phyloP scores from a whole-genome alignment of 2,797 vertebrate species.

The Cynodonichthys magdalenae region DNA sequence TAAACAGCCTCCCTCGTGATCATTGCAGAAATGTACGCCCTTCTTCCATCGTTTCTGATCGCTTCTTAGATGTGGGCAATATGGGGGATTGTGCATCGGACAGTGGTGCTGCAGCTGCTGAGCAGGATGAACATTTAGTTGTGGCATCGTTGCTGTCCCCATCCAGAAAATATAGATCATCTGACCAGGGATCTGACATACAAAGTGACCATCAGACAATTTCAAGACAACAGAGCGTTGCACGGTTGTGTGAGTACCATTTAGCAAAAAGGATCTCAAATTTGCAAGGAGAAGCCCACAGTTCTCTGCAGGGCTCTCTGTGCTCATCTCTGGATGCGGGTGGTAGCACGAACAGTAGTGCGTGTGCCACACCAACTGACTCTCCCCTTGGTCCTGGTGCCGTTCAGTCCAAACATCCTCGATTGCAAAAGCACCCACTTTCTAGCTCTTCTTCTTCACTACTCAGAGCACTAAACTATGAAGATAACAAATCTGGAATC shows the following conservation, averaged over 20 bases:
- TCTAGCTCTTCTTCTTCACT: constrained; percentile 81
- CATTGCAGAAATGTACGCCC: constrained; percentile 75
- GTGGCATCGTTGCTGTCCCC: constrained; percentile 77
- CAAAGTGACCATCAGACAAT: constrained; percentile 84
- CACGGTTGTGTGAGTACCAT: constrained; percentile 92
- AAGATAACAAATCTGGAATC: constrained; percentile 62
- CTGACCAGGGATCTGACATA: constrained; percentile 77
- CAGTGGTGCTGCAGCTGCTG: constrained; percentile 63
- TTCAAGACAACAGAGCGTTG: constrained; percentile 87
- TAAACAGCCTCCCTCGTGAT: constrained; percentile 63
- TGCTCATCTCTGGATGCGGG: constrained; percentile 92
- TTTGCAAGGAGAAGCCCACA: constrained; percentile 90
- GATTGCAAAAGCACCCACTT: constrained; percentile 76
- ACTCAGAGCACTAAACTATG: constrained; percentile 69
- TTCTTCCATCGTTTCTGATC: constrained; percentile 76
- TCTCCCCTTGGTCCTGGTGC: constrained; percentile 85
- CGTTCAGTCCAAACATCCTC: constrained; percentile 80
- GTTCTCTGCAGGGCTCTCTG: constrained; percentile 91
- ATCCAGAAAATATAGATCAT: constrained; percentile 83
- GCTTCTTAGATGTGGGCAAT: constrained; percentile 69
- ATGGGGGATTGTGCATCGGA: constrained; percentile 68
- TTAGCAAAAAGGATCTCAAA: constrained; percentile 91
- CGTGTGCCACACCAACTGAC: constrained; percentile 87
- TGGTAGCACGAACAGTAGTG: constrained; percentile 88
- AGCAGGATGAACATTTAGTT: constrained; percentile 84